phyloP scores from a whole-genome alignment of 2,888 invertebrate species.

The Sericinus montela region DNA sequence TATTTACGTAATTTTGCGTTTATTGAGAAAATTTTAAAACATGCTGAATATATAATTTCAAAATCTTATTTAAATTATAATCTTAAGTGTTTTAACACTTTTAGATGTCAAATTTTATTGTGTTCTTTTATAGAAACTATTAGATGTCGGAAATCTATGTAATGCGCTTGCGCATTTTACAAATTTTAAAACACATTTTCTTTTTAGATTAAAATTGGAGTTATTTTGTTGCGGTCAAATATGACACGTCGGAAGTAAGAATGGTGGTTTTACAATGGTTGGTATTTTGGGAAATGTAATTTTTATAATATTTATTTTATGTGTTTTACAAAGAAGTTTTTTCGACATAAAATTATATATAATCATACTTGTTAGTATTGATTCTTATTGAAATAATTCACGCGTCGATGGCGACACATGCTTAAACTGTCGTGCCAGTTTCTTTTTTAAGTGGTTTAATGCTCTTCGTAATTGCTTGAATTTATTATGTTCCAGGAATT shows the following conservation, averaged over 20 bases:
- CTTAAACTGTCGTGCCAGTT: background rate
- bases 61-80: background rate
- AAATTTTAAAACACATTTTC: background rate
- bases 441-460: conserved; percentile 2
- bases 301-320: background rate
- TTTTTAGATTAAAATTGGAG: background rate
- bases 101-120: background rate
- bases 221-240: background rate
- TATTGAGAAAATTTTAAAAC: background rate
- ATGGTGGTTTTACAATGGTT: background rate
- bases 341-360: background rate
- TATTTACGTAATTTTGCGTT: background rate
- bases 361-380: conserved; percentile 14
- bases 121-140: background rate
- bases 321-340: conserved; percentile 7
- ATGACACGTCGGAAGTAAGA: too few species aligned
- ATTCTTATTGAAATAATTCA: background rate
- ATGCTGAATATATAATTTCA: background rate
- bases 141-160: background rate
- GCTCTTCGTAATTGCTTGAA: conserved; percentile 4
- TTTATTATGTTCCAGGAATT: conserved; percentile 1
- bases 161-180: background rate
- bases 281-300: background rate
- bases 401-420: background rate
- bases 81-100: background rate